Conservation (phyloP, 1,140 invertebrate species). For the Hypsibius dujardini region DNA sequence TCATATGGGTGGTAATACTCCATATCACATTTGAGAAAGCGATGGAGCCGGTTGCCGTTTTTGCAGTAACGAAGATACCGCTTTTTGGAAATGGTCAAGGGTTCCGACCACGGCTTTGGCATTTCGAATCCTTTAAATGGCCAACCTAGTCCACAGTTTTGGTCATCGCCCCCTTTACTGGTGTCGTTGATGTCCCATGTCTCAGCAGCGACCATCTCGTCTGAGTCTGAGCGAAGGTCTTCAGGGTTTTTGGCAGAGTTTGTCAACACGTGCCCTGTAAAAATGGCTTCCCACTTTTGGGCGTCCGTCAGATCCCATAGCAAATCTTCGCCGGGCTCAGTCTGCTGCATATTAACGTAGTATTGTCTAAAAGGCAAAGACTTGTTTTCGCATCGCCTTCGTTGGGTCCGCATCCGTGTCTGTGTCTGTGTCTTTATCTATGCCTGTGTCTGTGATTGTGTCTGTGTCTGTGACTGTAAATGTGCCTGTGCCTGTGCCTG, state of each 20-base stretch:
- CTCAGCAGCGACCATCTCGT: background rate
- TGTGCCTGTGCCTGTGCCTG: too few relatives aligned
- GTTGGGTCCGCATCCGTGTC: too few relatives aligned
- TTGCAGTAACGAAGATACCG: conserved; percentile 7
- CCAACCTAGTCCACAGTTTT: background rate
- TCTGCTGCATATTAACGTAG: conserved; percentile 53
- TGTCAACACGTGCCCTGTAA: background rate
- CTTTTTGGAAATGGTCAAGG: background rate
- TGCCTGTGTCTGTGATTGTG: too few relatives aligned
- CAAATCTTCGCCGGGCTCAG: background rate
- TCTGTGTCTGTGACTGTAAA: too few relatives aligned
- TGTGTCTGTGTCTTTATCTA: too few relatives aligned
- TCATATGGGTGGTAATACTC: conserved; percentile 2
- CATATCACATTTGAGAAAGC: conserved; percentile 8
- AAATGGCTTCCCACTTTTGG: conserved; percentile 8
- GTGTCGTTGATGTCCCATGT: background rate
- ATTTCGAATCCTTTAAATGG: conserved; percentile 6
- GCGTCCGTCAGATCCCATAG: background rate
- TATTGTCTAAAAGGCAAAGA: conserved; percentile 43
- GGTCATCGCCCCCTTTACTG: background rate
- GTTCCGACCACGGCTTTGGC: conserved; percentile 1
- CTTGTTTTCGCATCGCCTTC: too few relatives aligned
- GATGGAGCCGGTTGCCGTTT: background rate
- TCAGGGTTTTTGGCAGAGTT: too few relatives aligned
- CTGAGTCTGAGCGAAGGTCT: background rate